Evolutionary conservation across 2,888 invertebrate species (phyloP), one percentile per base, ranked within the genome.

Genomic region (Microctonus hyperodae): DNA sequence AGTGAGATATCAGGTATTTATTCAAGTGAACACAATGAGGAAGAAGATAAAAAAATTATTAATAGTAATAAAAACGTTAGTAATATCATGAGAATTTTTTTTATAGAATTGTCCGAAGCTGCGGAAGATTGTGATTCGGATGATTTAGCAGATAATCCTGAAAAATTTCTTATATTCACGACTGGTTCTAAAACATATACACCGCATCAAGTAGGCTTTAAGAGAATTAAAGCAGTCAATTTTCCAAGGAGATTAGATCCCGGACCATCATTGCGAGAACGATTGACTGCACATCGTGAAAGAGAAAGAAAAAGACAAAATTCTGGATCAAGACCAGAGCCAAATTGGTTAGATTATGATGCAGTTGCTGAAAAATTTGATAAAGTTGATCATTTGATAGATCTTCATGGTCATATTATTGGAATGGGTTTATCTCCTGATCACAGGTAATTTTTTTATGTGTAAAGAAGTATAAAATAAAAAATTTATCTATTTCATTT

Each of bases 351-450:
- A 72, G 88, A 92, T 81, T 90, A 88, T 75, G 88, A 90, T 68
- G 85, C 89, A 2, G 90, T 92, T 3, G 88, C 89, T 7, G 88
- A 91, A 77, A 88, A 88, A 74, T 91, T 91, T 73, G 92, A 94
- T 80, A 88, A 88, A 79, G 88, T 92, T 16, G 94, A 95, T 84
- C 91, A 92, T 82, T 83, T 92, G 7, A 92, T 95, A 69, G 94
- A 95, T 83, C 86, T 95, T 61, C 91, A 93, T 79, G 94, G 94
- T 0, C 93, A 94, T 79, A 94, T 95, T 67, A 93, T 94, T 74
- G 95, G 95, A 74, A 93, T 95, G 92, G 90, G 91, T 1, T 85
- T 95, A 13, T 93, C 93, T 70, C 94, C 94, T 0, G 93, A 94
- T 85, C 92, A 94, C 77, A 83, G 83, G 83, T 82, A 55, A 66